Evolutionary conservation across 2,797 vertebrate genomes (phyloP).

Genomic region (Neomorphus geoffroyi): DNA sequence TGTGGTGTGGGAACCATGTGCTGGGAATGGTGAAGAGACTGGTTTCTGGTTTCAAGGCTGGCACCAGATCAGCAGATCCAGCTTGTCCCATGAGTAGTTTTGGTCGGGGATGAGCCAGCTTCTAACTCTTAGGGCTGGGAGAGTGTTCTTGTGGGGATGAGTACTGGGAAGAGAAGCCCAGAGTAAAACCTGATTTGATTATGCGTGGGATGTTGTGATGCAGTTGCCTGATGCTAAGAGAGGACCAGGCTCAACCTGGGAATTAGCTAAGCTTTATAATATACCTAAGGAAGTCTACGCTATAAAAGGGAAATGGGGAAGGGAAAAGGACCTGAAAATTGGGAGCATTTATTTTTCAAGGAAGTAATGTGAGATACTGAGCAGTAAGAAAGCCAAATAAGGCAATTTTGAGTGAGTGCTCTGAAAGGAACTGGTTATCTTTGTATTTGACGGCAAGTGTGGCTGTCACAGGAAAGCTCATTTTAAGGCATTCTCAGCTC

Average conservation of each 20-base stretch:
- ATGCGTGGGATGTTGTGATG: not conserved
- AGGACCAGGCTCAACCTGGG: not conserved
- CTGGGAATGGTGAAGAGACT: not conserved
- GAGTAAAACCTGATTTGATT: not conserved
- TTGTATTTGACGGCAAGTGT: not conserved
- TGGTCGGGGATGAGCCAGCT: not conserved
- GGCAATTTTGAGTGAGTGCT: not conserved
- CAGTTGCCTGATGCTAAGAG: not conserved
- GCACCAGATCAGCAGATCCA: not conserved
- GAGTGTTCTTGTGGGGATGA: not conserved
- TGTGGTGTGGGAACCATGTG: rapidly evolving
- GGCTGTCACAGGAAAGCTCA: not conserved
- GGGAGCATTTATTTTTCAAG: not conserved
- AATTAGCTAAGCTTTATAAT: not conserved
- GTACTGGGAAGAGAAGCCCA: not conserved
- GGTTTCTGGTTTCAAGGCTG: not conserved
- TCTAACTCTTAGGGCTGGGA: not conserved
- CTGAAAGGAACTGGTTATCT: not conserved
- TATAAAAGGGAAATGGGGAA: not conserved
- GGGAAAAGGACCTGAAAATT: not conserved
- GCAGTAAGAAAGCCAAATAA: not conserved
- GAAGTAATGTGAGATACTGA: not conserved
- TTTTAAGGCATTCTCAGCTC: not conserved
- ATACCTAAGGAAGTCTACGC: not conserved
- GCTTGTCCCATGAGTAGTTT: not conserved